A percentile compares a stretch with the other conserved stretches of the same genome.
Conservation (phyloP, 2,888 invertebrate genomes). For the Lasius platythorax region DNA sequence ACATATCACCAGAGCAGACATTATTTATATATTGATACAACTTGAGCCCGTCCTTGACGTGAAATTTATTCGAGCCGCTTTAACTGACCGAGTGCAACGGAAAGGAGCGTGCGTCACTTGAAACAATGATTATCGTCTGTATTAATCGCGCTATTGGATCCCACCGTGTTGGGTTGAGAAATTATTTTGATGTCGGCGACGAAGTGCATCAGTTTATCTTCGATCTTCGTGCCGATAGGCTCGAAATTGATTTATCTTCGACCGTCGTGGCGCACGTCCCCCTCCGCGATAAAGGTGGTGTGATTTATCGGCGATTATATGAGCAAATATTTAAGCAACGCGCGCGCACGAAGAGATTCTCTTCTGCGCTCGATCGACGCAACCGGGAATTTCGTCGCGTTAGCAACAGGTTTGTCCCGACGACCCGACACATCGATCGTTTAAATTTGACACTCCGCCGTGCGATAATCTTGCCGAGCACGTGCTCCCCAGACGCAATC, state of each 20-base stretch:
- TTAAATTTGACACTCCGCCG: slow-evolving; percentile 15
- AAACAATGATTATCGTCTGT: slow-evolving; percentile 58
- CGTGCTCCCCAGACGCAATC: background rate
- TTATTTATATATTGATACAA: background rate
- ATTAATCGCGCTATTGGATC: slow-evolving; percentile 26
- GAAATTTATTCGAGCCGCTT: background rate
- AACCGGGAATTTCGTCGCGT: slow-evolving; percentile 21
- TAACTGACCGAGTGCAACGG: background rate
- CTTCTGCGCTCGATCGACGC: background rate
- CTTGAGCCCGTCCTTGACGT: background rate
- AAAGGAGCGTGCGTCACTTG: slow-evolving; percentile 54
- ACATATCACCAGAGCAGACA: background rate
- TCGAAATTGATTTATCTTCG: slow-evolving; percentile 61
- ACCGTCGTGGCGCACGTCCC: background rate
- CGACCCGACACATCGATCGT: background rate
- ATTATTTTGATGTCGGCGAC: slow-evolving; percentile 58
- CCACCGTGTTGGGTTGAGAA: slow-evolving; percentile 41
- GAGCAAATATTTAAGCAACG: slow-evolving; percentile 55
- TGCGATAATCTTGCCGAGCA: slow-evolving; percentile 26
- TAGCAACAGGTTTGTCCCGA: slow-evolving; percentile 61
- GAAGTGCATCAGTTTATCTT: slow-evolving; percentile 54
- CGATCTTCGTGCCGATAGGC: slow-evolving; percentile 39
- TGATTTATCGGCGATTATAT: slow-evolving; percentile 59
- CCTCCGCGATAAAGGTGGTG: slow-evolving; percentile 47
- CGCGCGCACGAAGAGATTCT: background rate